Evolutionary conservation across 2,113 vertebrate genomes (phyloP).

Genomic region (Phocoena sinus): DNA sequence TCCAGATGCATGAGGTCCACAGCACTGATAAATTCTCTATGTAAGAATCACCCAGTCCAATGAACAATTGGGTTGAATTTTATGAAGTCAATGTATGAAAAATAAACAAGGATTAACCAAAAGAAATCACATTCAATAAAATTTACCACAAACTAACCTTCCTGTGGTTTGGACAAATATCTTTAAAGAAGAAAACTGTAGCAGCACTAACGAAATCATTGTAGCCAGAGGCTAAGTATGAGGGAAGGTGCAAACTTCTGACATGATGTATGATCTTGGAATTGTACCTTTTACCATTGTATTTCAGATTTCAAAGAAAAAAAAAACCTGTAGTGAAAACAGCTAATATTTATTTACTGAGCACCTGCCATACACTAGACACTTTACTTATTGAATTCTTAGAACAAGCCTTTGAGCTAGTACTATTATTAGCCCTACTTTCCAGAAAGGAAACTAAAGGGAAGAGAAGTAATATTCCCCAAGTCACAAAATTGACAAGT

Average conservation of each 20-base stretch:
- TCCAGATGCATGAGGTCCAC: slow-evolving; percentile 27
- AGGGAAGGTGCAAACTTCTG: not conserved
- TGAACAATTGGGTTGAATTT: not conserved
- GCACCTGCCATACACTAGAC: not conserved
- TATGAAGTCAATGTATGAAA: not conserved
- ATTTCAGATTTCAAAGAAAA: slow-evolving; percentile 13
- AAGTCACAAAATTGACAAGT: not conserved
- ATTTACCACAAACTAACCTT: not conserved
- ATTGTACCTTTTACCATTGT: not conserved
- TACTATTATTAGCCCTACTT: not conserved
- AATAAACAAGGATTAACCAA: not conserved
- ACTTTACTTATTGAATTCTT: not conserved
- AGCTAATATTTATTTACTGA: not conserved
- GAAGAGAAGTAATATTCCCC: not conserved
- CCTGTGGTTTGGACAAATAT: not conserved
- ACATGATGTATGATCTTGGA: not conserved
- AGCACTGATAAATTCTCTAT: slow-evolving; percentile 42
- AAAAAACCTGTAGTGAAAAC: not conserved
- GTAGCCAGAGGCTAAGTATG: not conserved
- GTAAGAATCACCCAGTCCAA: not conserved
- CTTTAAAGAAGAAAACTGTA: slow-evolving; percentile 11
- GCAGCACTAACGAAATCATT: not conserved
- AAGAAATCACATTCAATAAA: slow-evolving; percentile 15
- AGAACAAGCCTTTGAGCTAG: not conserved
- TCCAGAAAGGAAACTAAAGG: not conserved